Evolutionary conservation across 1,140 invertebrate genomes (phyloP).

Genomic region (Aphaenogaster rudis): DNA sequence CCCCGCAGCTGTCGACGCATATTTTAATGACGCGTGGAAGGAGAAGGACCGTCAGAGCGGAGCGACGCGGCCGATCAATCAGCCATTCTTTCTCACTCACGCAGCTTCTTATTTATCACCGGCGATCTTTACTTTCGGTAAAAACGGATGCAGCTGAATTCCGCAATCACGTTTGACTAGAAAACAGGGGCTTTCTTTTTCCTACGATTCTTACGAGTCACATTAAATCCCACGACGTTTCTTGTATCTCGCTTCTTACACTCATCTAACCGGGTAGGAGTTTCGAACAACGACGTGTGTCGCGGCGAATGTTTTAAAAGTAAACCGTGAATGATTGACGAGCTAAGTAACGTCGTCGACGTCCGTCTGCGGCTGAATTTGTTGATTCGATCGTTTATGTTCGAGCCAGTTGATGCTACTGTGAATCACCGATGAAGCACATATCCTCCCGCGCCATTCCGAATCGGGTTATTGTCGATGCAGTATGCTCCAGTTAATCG

Average conservation of each 20-base stretch:
- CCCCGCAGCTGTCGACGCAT: conserved; percentile 68
- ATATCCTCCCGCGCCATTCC: conserved; percentile 65
- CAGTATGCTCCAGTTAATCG: conserved; percentile 78
- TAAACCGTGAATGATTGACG: conserved; percentile 23
- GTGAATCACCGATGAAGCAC: conserved; percentile 74
- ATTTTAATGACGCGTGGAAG: conserved; percentile 79
- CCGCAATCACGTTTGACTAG: not conserved
- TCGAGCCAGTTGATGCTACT: conserved; percentile 61
- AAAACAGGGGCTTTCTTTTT: not conserved
- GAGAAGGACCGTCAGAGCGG: conserved; percentile 49
- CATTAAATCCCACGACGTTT: not conserved
- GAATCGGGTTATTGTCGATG: conserved; percentile 71
- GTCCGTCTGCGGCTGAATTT: conserved; percentile 62
- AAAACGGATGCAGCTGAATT: not conserved
- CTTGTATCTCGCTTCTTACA: not conserved
- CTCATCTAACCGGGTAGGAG: not conserved
- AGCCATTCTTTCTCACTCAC: not conserved
- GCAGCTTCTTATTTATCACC: not conserved
- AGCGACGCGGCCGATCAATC: conserved; percentile 73
- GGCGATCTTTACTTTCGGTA: not conserved
- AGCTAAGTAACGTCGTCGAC: conserved; percentile 21
- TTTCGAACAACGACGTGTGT: not conserved
- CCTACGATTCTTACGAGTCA: not conserved
- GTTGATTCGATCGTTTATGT: conserved; percentile 68
- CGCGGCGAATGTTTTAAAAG: conserved; percentile 14